phyloP scores from a whole-genome alignment of 2,113 vertebrate species.

The Pseudorhombus dupliciocellatus region DNA sequence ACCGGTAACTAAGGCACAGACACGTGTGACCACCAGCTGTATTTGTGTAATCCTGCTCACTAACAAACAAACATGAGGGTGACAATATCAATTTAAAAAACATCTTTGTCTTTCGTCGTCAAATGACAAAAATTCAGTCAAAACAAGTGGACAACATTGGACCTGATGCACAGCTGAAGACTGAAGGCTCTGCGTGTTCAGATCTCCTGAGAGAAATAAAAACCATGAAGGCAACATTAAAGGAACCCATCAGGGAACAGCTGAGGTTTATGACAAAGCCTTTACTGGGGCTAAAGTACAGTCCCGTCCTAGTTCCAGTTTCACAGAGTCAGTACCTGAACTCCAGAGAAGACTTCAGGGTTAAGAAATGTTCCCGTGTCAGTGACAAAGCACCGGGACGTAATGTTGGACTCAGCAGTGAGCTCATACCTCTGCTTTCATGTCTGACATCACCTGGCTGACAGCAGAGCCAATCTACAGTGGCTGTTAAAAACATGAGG shows the following conservation, averaged over 20 bases:
- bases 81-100: too few species aligned
- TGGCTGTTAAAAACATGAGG: neutral
- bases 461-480: neutral
- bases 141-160: too few species aligned
- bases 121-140: too few species aligned
- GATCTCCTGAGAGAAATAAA: neutral
- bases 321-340: neutral
- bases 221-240: neutral
- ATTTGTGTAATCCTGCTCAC: too few species aligned
- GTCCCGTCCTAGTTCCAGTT: constrained; percentile 4
- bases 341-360: neutral
- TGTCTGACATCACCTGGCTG: neutral
- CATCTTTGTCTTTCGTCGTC: too few species aligned
- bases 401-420: neutral
- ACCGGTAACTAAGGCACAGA: too few species aligned
- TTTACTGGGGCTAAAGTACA: constrained; percentile 1
- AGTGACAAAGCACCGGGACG: neutral
- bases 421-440: neutral
- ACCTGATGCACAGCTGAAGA: neutral
- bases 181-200: neutral
- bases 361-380: neutral
- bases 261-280: constrained; percentile 12
- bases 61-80: too few species aligned
- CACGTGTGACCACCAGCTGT: too few species aligned
- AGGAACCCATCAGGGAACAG: constrained; percentile 24